Base-by-base conservation (phyloP, 2,797 vertebrate genomes). In the Lateolabrax maculatus region DNA sequence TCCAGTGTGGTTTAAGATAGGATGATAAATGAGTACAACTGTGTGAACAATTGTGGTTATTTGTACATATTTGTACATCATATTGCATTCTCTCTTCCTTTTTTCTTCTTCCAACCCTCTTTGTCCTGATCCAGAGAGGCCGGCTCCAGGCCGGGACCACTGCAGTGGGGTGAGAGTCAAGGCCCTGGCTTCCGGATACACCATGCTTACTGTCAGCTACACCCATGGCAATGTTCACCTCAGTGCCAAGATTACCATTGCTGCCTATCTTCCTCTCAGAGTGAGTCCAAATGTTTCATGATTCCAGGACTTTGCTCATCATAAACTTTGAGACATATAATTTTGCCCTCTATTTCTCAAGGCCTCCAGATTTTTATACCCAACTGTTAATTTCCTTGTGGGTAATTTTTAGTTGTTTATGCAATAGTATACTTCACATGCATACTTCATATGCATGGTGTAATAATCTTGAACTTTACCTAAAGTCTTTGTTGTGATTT, bases 201-300 rank as follows among this genome's bases (percentile, higher is more conserved):
- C 95, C 18, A 73, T 88, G 43, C 90, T 96, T 1, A 90, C 92
- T 43, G 95, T 96, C 86, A 96, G 95, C 93, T 96, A 96, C 86
- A 92, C 91, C 75, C 96, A 96, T 0, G 94, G 95, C 68, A 96
- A 94, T 0, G 44, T 97, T 62, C 95, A 95, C 79, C 96, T 99
- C 70, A 96, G 91, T 1, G 95, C 97, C 74, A 96, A 95, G 88
- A 97, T 99, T 93, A 95, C 96, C 81, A 95, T 99, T 0, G 97
- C 97, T 3, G 96, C 97, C 46, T 95, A 98, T 80, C 92, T 96
- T 10, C 96, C 96, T 0, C 94, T 99, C 48, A 95, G 80, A 85
- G 98, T 99, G 90, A 97, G 96, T 58, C 31, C 9, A 53, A 23
- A 68, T 57, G 16, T 70, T 57, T 62, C n/a, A 18, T 82, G 29